Evolutionary conservation across 2,888 invertebrate species (phyloP).

Genomic region (Lasioglossum oenotherae): DNA sequence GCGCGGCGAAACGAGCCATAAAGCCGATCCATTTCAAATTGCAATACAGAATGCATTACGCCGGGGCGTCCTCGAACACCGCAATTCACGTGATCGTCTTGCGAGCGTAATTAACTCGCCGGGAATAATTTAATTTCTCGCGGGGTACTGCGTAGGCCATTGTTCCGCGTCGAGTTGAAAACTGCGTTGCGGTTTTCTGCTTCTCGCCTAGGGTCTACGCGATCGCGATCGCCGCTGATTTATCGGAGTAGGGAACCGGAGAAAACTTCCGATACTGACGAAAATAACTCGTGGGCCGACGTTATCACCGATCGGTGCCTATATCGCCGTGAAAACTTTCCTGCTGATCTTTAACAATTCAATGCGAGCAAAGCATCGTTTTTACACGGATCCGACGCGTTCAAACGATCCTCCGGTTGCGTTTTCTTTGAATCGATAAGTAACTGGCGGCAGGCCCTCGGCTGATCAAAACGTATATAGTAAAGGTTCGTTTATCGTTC

Average conservation of each 20-base stretch:
- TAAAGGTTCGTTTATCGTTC: too few species aligned
- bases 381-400: not conserved
- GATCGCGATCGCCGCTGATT: not conserved
- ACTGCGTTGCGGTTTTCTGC: not conserved
- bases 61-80: not conserved
- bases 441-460: too few species aligned
- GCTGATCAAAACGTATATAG: too few species aligned
- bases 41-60: not conserved
- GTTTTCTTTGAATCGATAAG: not conserved
- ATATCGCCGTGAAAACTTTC: constrained; percentile 6
- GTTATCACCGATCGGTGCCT: not conserved
- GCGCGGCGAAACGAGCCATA: constrained; percentile 1
- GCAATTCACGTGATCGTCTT: not conserved
- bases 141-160: not conserved
- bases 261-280: not conserved
- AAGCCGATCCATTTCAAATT: too few species aligned
- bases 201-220: not conserved
- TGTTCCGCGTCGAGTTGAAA: not conserved
- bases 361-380: not conserved
- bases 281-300: not conserved
- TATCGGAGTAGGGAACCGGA: not conserved
- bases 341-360: not conserved
- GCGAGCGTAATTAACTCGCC: constrained; percentile 2
- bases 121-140: not conserved
- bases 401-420: not conserved